Conservation (phyloP, 2,113 vertebrate genomes). For the Thamnaconus septentrionalis region DNA sequence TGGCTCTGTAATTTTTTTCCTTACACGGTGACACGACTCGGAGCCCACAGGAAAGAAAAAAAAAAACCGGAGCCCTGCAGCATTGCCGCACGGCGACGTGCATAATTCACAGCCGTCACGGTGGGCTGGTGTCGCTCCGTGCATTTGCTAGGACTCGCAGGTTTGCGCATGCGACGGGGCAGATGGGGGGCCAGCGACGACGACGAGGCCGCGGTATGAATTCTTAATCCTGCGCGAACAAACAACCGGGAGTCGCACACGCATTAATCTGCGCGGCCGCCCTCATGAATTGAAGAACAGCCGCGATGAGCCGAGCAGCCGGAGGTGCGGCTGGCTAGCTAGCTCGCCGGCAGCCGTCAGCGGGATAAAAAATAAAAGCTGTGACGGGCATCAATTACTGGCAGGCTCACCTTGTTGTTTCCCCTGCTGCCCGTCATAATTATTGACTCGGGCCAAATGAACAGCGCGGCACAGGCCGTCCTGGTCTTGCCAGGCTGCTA, state of each 20-base stretch:
- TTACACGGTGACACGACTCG: neutral
- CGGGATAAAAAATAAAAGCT: conserved; percentile 12
- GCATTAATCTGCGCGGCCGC: conserved; percentile 39
- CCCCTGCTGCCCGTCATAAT: conserved; percentile 50
- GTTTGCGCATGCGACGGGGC: conserved; percentile 1
- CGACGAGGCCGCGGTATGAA: conserved; percentile 8
- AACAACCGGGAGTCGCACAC: conserved; percentile 14
- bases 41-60: conserved; percentile 1
- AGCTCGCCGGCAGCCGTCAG: neutral
- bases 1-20: conserved; percentile 28
- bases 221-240: conserved; percentile 39
- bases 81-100: neutral
- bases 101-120: conserved; percentile 4
- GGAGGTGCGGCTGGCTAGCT: too few species aligned
- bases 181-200: neutral
- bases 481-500: conserved; percentile 57
- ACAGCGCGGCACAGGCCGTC: conserved; percentile 47
- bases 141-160: neutral
- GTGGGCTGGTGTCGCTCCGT: conserved; percentile 9
- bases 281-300: conserved; percentile 43
- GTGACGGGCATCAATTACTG: conserved; percentile 35
- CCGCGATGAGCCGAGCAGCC: too few species aligned
- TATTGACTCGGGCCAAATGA: conserved; percentile 21
- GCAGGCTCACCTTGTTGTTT: conserved; percentile 31
- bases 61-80: neutral